Conservation (phyloP, 2,797 vertebrate genomes). For the Mycteria americana region DNA sequence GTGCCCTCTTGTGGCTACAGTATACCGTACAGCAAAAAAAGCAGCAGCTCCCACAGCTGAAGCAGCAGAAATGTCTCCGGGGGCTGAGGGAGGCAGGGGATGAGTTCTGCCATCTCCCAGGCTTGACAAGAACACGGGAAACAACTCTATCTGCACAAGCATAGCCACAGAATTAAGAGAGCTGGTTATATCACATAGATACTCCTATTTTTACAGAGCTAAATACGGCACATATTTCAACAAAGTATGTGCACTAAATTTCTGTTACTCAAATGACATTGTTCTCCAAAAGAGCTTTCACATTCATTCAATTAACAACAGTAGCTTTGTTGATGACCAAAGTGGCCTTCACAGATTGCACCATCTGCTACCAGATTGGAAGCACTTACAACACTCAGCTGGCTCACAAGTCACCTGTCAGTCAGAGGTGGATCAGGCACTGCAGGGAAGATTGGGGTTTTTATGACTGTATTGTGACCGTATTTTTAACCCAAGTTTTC, state of each 20-base stretch:
- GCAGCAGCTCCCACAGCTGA: neutral
- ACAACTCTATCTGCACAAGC: neutral
- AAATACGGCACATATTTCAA: neutral
- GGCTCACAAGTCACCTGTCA: neutral
- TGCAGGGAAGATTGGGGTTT: neutral
- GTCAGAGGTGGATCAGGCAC: neutral
- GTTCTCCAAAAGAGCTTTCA: neutral
- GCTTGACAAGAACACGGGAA: neutral
- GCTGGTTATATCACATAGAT: rapidly evolving
- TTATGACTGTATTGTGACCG: neutral
- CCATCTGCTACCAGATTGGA: neutral
- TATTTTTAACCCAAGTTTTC: neutral
- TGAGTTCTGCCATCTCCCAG: neutral
- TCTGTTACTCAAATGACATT: neutral
- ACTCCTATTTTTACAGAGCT: neutral
- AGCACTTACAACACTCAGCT: neutral
- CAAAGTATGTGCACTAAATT: neutral
- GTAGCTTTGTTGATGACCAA: neutral
- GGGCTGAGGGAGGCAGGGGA: rapidly evolving
- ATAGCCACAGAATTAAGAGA: neutral
- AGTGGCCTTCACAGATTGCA: neutral
- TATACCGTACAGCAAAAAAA: neutral
- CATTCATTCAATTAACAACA: neutral
- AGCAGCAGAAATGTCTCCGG: neutral
- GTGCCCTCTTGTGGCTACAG: neutral